Evolutionary conservation across 2,113 vertebrate genomes (phyloP).

Genomic region (Ictalurus punctatus): DNA sequence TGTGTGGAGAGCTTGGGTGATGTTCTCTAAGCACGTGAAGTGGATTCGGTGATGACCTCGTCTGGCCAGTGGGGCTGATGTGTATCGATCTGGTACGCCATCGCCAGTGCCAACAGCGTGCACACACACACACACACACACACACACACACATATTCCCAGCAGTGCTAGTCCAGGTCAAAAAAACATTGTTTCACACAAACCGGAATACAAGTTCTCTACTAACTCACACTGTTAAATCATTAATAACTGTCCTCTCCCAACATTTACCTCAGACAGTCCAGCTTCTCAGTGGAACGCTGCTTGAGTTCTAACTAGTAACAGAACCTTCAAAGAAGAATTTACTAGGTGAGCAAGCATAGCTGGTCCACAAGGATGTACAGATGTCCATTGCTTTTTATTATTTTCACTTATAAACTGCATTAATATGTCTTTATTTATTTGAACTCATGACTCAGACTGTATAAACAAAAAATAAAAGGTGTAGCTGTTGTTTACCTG

Average conservation of each 20-base stretch:
- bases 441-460: background rate
- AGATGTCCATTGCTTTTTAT: background rate
- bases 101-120: slow-evolving; percentile 34
- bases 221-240: background rate
- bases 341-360: background rate
- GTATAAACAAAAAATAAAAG: background rate
- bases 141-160: slow-evolving; percentile 15
- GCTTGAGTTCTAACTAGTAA: background rate
- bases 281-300: no score
- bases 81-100: slow-evolving; percentile 50
- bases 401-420: background rate
- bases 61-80: slow-evolving; percentile 40
- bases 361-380: background rate
- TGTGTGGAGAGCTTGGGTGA: slow-evolving; percentile 11
- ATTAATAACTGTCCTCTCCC: background rate
- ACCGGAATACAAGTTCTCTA: background rate
- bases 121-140: slow-evolving; percentile 26
- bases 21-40: slow-evolving; percentile 16
- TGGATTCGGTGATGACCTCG: slow-evolving; percentile 40
- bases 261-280: background rate
- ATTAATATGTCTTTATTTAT: background rate
- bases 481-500: background rate
- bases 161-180: slow-evolving; percentile 2
- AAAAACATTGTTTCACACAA: slow-evolving; percentile 11
- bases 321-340: background rate